These are phyloP conservation scores for Hyppa rectilinea DNA, from an alignment of 2,888 invertebrate species.

Conservation along the genomic window DNA sequence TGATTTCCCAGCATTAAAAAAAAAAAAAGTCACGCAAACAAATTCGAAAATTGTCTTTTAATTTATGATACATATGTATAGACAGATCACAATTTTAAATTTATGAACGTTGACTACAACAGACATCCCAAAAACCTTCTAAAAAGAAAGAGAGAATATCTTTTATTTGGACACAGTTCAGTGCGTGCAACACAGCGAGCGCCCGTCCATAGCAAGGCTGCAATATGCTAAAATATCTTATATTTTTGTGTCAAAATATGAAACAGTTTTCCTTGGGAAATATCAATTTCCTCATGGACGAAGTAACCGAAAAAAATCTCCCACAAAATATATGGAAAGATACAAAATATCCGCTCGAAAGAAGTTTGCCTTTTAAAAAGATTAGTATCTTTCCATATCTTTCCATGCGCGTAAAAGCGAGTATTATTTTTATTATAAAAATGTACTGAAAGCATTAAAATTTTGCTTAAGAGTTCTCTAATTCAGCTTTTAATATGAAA, in stretches of 20 bases:
- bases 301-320: constrained; percentile 12
- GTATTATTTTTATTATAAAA: constrained; percentile 33
- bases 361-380: constrained; percentile 38
- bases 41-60: no score
- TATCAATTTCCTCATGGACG: constrained; percentile 43
- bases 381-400: constrained; percentile 42
- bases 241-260: constrained; percentile 23
- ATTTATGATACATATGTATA: no score
- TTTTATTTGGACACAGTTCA: no score
- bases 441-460: constrained; percentile 41
- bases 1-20: no score
- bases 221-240: constrained; percentile 15
- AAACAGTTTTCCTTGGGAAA: constrained; percentile 21
- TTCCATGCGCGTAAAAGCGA: constrained; percentile 21
- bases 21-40: no score
- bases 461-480: constrained; percentile 27
- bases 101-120: no score
- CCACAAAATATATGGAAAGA: constrained; percentile 10
- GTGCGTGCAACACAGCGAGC: no score
- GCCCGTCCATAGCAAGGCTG: no score
- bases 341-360: constrained; percentile 26
- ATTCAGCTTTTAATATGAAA: constrained; percentile 54
- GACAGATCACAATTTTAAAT: no score
- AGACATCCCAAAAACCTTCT: no score
- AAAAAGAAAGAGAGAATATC: no score